phyloP scores from a whole-genome alignment of 1,140 invertebrate species.

The Atta texana region DNA sequence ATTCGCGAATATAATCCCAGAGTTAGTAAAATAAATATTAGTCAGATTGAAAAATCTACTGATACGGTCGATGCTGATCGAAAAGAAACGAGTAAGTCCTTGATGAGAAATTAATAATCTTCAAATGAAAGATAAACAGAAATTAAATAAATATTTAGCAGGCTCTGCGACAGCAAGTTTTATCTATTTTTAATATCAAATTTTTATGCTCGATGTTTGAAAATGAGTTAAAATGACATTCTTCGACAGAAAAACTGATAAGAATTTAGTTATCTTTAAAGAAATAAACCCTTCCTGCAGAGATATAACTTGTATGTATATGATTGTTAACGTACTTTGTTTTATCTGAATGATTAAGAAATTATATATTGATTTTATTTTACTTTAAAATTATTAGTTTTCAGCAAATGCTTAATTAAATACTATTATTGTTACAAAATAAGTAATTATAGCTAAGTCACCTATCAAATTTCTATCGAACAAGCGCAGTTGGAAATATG shows the following conservation, averaged over 20 bases:
- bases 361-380: neutral
- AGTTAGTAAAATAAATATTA: constrained; percentile 28
- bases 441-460: neutral
- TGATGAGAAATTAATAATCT: constrained; percentile 36
- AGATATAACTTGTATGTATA: neutral
- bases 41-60: neutral
- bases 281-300: neutral
- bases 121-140: neutral
- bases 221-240: neutral
- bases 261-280: neutral
- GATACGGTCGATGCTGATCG: neutral
- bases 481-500: neutral
- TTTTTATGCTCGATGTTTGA: neutral
- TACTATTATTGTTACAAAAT: neutral
- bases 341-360: neutral
- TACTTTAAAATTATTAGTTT: neutral
- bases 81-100: neutral
- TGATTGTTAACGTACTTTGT: neutral
- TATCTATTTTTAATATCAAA: constrained; percentile 4
- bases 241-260: neutral
- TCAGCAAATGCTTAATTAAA: neutral
- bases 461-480: neutral
- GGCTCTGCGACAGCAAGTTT: neutral
- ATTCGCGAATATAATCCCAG: constrained; percentile 6
- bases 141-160: constrained; percentile 24